These are phyloP conservation scores for Morpho deidamia DNA, from an alignment of 2,888 invertebrate species.

Conservation along the genomic window DNA sequence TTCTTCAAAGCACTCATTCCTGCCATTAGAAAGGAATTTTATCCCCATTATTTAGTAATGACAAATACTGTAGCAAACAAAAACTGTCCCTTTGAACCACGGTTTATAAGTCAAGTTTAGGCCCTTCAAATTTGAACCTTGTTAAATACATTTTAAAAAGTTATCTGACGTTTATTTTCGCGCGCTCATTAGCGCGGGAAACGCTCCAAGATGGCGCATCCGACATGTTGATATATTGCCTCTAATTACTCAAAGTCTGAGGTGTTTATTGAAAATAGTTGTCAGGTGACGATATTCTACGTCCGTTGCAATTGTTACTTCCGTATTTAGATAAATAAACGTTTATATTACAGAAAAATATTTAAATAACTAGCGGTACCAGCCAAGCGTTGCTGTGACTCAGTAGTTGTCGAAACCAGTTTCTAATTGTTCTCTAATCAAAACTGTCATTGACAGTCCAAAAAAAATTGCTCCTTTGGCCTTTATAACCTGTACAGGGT, in stretches of 20 bases:
- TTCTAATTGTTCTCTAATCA: no score
- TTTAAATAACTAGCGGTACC: no score
- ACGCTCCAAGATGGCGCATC: conserved; percentile 40
- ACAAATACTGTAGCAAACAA: conserved; percentile 1
- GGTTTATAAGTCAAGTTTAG: neutral
- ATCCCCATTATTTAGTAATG: neutral
- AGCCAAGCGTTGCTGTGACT: no score
- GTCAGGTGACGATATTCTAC: conserved; percentile 55
- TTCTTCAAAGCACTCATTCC: no score
- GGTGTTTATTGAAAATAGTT: conserved; percentile 73
- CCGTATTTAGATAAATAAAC: conserved; percentile 6
- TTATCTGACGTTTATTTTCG: conserved; percentile 45
- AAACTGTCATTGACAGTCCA: no score
- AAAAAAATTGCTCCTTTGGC: no score
- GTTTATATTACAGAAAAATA: neutral
- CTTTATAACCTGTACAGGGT: no score
- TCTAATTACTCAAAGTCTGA: conserved; percentile 67
- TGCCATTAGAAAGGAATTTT: no score
- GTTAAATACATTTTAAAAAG: conserved; percentile 29
- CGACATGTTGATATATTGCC: conserved; percentile 71
- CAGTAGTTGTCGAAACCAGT: no score
- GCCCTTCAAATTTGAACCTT: conserved; percentile 14
- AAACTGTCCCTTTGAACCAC: conserved; percentile 2
- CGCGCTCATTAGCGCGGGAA: conserved; percentile 56
- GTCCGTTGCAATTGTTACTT: conserved; percentile 42